Evolutionary conservation across 2,888 invertebrate genomes (phyloP).

Genomic region (Spisula subtruncata): DNA sequence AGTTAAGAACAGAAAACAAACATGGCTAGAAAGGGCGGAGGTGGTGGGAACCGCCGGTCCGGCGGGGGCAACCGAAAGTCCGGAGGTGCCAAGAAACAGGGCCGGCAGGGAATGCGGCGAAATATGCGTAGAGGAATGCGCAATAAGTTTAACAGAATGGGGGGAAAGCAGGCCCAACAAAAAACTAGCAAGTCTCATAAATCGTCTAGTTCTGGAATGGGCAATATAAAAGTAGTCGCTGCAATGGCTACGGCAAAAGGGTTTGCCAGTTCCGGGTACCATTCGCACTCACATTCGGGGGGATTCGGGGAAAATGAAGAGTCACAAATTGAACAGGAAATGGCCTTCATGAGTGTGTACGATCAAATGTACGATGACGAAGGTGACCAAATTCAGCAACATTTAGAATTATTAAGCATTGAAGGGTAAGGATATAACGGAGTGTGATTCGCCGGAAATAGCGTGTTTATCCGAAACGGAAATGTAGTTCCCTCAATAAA

Average conservation of each 20-base stretch:
- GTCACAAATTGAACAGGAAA: slow-evolving; percentile 63
- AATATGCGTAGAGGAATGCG: slow-evolving; percentile 64
- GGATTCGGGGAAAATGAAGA: slow-evolving; percentile 62
- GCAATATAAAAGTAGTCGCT: slow-evolving; percentile 57
- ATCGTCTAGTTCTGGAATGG: slow-evolving; percentile 44
- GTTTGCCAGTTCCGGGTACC: slow-evolving; percentile 40
- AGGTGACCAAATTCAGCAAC: slow-evolving; percentile 65
- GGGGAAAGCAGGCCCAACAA: slow-evolving; percentile 48
- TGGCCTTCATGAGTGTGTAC: slow-evolving; percentile 68
- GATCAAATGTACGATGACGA: slow-evolving; percentile 68
- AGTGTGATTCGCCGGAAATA: slow-evolving; percentile 69
- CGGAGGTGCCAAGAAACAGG: slow-evolving; percentile 65
- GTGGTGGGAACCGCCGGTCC: slow-evolving; percentile 68
- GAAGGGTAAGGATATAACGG: slow-evolving; percentile 63
- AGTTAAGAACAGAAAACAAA: neutral
- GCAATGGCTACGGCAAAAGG: slow-evolving; percentile 57
- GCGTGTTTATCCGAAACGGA: slow-evolving; percentile 71
- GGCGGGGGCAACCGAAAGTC: slow-evolving; percentile 68
- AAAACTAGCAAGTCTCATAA: slow-evolving; percentile 27
- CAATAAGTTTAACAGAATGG: slow-evolving; percentile 52
- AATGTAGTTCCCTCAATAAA: slow-evolving; percentile 40
- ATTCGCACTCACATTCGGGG: slow-evolving; percentile 35
- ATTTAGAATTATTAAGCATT: slow-evolving; percentile 64
- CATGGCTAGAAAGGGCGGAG: slow-evolving; percentile 61
- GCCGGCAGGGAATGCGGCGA: slow-evolving; percentile 66